Conservation (phyloP, 2,888 invertebrate species). For the Sesia bembeciformis region DNA sequence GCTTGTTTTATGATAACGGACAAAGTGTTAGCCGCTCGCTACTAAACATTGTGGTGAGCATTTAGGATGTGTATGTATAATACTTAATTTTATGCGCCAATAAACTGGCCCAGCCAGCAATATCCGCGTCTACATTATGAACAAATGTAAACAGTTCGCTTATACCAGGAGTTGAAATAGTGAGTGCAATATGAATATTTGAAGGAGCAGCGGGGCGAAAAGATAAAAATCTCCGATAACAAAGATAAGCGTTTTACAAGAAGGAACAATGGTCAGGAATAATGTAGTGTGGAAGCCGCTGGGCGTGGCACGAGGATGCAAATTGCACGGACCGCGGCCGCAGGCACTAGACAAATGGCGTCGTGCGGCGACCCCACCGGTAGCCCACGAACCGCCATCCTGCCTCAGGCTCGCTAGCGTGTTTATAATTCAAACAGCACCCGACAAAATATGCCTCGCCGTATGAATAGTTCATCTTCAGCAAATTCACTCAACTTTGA, state of each 20-base stretch:
- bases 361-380: conserved; percentile 67
- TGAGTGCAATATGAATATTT: conserved; percentile 6
- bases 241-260: conserved; percentile 25
- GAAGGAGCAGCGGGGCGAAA: conserved; percentile 8
- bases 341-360: conserved; percentile 59
- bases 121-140: not conserved
- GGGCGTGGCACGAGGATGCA: conserved; percentile 61
- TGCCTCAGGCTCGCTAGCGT: conserved; percentile 23
- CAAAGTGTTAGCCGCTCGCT: conserved; percentile 14
- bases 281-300: conserved; percentile 53
- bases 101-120: conserved; percentile 1
- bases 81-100: conserved; percentile 18
- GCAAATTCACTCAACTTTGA: conserved; percentile 2
- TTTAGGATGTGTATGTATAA: conserved; percentile 7
- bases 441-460: conserved; percentile 19
- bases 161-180: not conserved
- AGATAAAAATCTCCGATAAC: conserved; percentile 16
- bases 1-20: conserved; percentile 23
- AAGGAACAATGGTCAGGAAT: conserved; percentile 35
- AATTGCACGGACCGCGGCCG: conserved; percentile 51
- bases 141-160: not conserved
- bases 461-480: conserved; percentile 15
- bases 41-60: conserved; percentile 20
- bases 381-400: conserved; percentile 50
- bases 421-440: conserved; percentile 29